These are phyloP conservation scores for Hypena proboscidalis DNA, from an alignment of 2,888 invertebrate genomes.

Conservation along the genomic window DNA sequence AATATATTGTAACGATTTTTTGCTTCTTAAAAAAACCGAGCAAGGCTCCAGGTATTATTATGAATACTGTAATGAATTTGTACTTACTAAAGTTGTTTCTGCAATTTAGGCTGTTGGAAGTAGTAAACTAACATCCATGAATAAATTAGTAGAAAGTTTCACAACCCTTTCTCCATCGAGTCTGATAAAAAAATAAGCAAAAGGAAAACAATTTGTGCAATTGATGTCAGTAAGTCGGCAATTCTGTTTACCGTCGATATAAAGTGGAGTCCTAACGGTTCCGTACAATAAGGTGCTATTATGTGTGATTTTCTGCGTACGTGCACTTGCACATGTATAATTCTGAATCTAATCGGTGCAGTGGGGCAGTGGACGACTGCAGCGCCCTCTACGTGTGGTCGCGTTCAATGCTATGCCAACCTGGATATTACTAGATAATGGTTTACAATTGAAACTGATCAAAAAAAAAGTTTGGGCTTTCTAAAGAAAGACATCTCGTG, in stretches of 20 bases:
- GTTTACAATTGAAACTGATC: too few species aligned
- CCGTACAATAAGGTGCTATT: constrained; percentile 39
- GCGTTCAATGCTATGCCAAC: neutral
- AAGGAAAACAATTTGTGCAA: constrained; percentile 17
- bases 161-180: too few species aligned
- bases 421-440: neutral
- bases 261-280: constrained; percentile 37
- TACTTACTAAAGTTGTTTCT: too few species aligned
- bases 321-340: constrained; percentile 52
- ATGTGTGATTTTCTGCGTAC: constrained; percentile 62
- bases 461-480: too few species aligned
- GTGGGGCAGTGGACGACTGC: constrained; percentile 42
- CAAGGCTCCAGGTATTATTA: too few species aligned
- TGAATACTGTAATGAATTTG: too few species aligned
- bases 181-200: constrained; percentile 9
- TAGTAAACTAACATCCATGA: too few species aligned
- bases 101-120: too few species aligned
- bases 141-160: too few species aligned
- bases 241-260: constrained; percentile 10
- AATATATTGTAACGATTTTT: too few species aligned
- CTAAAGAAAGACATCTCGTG: too few species aligned
- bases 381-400: constrained; percentile 3
- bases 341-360: constrained; percentile 54
- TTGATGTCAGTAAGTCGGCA: constrained; percentile 19
- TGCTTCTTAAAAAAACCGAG: too few species aligned